Base-by-base conservation (phyloP, 2,797 vertebrate species). In the Sphaeramia orbicularis region DNA sequence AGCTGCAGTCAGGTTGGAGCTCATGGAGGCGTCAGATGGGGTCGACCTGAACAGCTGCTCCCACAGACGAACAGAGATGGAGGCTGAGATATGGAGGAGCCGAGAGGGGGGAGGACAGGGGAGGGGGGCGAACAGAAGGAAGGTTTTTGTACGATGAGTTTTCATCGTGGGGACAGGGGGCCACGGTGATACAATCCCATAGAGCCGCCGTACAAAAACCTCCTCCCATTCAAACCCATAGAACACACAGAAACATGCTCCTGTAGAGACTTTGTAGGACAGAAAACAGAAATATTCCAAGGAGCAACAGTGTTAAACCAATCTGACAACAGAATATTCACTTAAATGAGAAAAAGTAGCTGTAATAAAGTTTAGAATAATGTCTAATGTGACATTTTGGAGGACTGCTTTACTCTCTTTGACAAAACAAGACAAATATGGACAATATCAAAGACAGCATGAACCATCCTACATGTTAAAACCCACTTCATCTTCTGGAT, bases 151-250 rank as follows among this genome's bases (percentile, higher is more conserved):
- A 89, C 32, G 78, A 94, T 73, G 67, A 1, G 94, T 83, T 95
- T 94, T 87, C 94, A 86, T 91, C 77, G 97, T 98, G 96, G 94
- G 95, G 92, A 95, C 95, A 95, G 95, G 90, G 93, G 48, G 66
- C 71, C 97, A 98, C 97, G 37, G 90, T 98, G 96, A 94, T 95
- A 91, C 90, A 94, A 60, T 65, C 53, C 56, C 1, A 91, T 78
- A 76, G 71, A 82, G 76, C n/a, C 65, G 86, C 91, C 86, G 96
- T 96, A 97, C 96, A 97, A 96, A 96, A 97, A 96, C 95, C 89
- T 91, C 78, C 78, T 64, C 44, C 71, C 73, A 55, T 78, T 62
- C n/a, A 74, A 41, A 49, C 1, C 19, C 80, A 64, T 37, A 48
- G 69, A 51, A 50, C 10, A 43, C 63, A 57, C 43, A 0, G 6